phyloP scores from a whole-genome alignment of 1,140 invertebrate species.

The Triops cancriformis region DNA sequence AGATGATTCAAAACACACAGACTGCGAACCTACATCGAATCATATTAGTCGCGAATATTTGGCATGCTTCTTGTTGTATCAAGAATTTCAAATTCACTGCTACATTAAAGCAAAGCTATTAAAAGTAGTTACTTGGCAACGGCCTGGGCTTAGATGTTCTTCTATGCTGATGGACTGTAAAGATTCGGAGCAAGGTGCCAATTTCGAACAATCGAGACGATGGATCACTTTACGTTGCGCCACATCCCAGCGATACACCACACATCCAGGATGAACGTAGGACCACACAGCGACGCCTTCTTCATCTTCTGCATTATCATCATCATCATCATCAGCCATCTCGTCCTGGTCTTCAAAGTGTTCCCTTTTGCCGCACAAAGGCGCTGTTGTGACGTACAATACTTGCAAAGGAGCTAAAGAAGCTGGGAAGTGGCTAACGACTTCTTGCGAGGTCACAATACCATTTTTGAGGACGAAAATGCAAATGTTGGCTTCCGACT shows the following conservation, averaged over 20 bases:
- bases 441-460: slow-evolving; percentile 51
- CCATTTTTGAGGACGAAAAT: slow-evolving; percentile 54
- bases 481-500: slow-evolving; percentile 60
- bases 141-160: slow-evolving; percentile 67
- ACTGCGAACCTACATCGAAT: slow-evolving; percentile 57
- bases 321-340: slow-evolving; percentile 31
- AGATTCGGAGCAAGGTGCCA: slow-evolving; percentile 83
- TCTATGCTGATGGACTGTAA: slow-evolving; percentile 85
- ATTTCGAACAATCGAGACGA: slow-evolving; percentile 81
- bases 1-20: slow-evolving; percentile 56
- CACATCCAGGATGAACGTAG: slow-evolving; percentile 67
- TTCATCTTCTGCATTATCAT: slow-evolving; percentile 31
- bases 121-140: slow-evolving; percentile 55
- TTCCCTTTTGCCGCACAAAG: not conserved
- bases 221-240: slow-evolving; percentile 56
- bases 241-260: slow-evolving; percentile 76
- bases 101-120: slow-evolving; percentile 2
- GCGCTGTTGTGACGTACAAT: slow-evolving; percentile 48
- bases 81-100: slow-evolving; percentile 19
- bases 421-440: slow-evolving; percentile 50
- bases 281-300: slow-evolving; percentile 57
- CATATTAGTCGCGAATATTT: not conserved
- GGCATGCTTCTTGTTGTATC: slow-evolving; percentile 1
- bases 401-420: slow-evolving; percentile 52
- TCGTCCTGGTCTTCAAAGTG: not conserved